These are phyloP conservation scores for Maccullochella peelii DNA, from an alignment of 2,113 vertebrate species.

Conservation along the genomic window DNA sequence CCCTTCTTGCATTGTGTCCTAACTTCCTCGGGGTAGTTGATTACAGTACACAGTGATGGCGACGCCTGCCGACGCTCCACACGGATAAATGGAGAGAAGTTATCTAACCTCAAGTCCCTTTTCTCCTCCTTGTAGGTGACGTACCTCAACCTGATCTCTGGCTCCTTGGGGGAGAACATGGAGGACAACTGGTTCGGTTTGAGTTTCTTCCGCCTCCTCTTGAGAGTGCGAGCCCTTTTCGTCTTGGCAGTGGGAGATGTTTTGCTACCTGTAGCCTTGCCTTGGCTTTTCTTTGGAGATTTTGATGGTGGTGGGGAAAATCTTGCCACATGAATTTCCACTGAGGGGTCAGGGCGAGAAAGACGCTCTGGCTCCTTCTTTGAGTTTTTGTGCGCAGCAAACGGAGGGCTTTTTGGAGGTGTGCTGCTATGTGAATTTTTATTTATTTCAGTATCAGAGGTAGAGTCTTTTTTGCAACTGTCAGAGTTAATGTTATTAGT, in stretches of 20 bases:
- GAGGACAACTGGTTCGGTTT: constrained; percentile 44
- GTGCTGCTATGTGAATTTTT: constrained; percentile 41
- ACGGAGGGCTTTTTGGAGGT: constrained; percentile 52
- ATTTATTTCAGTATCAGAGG: constrained; percentile 73
- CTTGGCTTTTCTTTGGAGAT: constrained; percentile 71
- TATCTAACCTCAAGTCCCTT: constrained; percentile 69
- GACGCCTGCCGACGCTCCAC: constrained; percentile 64
- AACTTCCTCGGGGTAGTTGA: constrained; percentile 83
- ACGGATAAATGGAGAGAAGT: constrained; percentile 81
- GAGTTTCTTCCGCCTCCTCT: constrained; percentile 71
- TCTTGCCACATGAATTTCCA: constrained; percentile 16
- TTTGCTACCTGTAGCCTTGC: constrained; percentile 44
- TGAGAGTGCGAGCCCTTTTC: constrained; percentile 60
- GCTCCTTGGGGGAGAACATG: constrained; percentile 84
- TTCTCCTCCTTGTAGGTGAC: constrained; percentile 81
- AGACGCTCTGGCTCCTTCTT: constrained; percentile 35
- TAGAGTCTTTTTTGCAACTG: constrained; percentile 75
- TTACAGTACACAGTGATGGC: constrained; percentile 71
- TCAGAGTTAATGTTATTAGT: constrained; percentile 52
- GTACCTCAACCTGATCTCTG: constrained; percentile 84
- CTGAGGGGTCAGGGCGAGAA: constrained; percentile 11
- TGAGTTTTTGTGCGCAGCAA: constrained; percentile 36
- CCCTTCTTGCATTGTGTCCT: constrained; percentile 65
- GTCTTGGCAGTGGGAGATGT: constrained; percentile 56
- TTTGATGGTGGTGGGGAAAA: constrained; percentile 11